These are phyloP conservation scores for Cephus cinctus DNA, from an alignment of 1,140 invertebrate species.

Conservation along the genomic window DNA sequence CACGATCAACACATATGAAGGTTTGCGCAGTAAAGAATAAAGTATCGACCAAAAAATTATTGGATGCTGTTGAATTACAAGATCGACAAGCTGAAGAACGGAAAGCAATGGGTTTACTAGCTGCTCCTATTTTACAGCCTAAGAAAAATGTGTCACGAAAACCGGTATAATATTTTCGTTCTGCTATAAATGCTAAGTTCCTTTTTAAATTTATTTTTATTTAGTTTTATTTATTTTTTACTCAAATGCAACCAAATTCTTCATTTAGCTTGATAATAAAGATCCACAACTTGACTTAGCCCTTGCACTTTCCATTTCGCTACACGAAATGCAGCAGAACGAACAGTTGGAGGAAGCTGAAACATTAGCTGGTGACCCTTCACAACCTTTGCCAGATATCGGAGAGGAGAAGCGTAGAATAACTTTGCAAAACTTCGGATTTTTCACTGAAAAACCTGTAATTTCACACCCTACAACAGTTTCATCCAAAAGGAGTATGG, in stretches of 20 bases:
- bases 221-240: constrained; percentile 1
- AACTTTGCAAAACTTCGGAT: constrained; percentile 47
- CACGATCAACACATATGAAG: constrained; percentile 50
- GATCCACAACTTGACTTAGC: constrained; percentile 54
- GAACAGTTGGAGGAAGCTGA: constrained; percentile 41
- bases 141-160: not conserved
- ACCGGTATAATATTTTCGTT: not conserved
- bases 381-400: constrained; percentile 14
- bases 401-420: constrained; percentile 28
- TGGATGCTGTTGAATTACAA: constrained; percentile 52
- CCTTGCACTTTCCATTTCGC: constrained; percentile 54
- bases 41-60: constrained; percentile 46
- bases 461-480: constrained; percentile 5
- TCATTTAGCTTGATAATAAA: constrained; percentile 27
- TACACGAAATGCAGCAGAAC: constrained; percentile 49
- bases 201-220: not conserved
- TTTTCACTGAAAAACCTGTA: constrained; percentile 36
- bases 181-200: not conserved
- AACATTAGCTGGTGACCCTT: constrained; percentile 17
- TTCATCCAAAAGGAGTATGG: constrained; percentile 37
- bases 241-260: not conserved
- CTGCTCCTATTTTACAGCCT: constrained; percentile 38
- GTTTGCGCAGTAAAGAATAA: constrained; percentile 53
- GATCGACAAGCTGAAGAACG: constrained; percentile 53
- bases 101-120: constrained; percentile 47